Evolutionary conservation across 2,797 vertebrate genomes (phyloP).

Genomic region (Pitangus sulphuratus): DNA sequence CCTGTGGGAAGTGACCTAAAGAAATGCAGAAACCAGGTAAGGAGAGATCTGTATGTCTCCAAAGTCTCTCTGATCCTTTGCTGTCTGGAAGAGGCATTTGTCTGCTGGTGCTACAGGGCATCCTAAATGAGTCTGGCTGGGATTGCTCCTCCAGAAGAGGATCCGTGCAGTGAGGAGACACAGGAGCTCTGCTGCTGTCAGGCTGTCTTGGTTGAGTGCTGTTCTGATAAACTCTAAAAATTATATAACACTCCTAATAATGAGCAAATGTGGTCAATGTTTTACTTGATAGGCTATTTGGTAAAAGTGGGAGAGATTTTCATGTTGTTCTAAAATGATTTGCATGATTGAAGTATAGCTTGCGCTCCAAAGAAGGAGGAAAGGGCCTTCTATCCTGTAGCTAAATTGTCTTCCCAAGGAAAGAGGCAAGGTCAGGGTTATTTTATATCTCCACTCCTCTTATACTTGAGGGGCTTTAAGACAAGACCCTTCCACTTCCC

Average conservation of each 20-base stretch:
- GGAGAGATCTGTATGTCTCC: neutral
- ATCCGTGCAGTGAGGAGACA: neutral
- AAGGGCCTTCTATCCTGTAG: neutral
- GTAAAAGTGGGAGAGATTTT: neutral
- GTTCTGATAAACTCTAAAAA: neutral
- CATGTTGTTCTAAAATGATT: neutral
- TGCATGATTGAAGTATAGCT: neutral
- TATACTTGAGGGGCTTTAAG: neutral
- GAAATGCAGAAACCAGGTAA: neutral
- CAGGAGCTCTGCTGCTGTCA: neutral
- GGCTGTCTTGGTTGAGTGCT: neutral
- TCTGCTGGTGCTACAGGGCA: neutral
- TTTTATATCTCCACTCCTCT: neutral
- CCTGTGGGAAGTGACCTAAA: neutral
- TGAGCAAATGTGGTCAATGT: neutral
- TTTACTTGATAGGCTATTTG: neutral
- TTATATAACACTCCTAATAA: neutral
- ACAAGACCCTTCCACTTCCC: neutral
- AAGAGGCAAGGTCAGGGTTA: neutral
- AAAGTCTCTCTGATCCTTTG: neutral
- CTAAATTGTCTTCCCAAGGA: neutral
- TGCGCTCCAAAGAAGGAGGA: neutral
- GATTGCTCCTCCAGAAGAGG: neutral
- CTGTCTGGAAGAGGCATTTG: neutral
- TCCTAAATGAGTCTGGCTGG: neutral